A percentile compares a stretch with the other conserved stretches of the same genome.
Evolutionary conservation across 2,888 invertebrate genomes (phyloP).

Genomic region (Acleris emargana): DNA sequence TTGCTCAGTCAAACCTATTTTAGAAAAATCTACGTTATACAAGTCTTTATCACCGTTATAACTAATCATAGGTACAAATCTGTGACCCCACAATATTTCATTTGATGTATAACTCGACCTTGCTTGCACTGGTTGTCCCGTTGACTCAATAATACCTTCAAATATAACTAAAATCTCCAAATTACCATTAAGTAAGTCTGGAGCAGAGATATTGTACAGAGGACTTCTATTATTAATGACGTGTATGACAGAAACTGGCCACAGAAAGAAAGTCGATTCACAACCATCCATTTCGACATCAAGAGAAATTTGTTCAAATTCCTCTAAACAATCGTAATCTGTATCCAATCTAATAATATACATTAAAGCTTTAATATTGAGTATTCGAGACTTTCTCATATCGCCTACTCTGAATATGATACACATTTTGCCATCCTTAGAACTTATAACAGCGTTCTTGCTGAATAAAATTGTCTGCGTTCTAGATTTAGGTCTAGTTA

Average conservation of each 20-base stretch:
- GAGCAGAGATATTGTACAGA: constrained; percentile 93
- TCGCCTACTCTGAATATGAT: constrained; percentile 97
- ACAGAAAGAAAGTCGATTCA: constrained; percentile 96
- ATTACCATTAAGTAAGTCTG: constrained; percentile 92
- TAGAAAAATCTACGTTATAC: constrained; percentile 94
- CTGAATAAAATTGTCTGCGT: constrained; percentile 97
- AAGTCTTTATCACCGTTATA: constrained; percentile 88
- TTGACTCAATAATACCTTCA: constrained; percentile 95
- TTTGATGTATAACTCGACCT: constrained; percentile 91
- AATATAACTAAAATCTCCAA: constrained; percentile 94
- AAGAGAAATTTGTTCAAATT: constrained; percentile 92
- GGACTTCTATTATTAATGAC: constrained; percentile 94
- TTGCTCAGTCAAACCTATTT: constrained; percentile 92
- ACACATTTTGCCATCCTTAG: constrained; percentile 92
- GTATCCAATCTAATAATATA: constrained; percentile 91
- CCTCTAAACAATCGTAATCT: constrained; percentile 89
- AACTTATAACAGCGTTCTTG: constrained; percentile 93
- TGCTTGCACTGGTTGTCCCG: constrained; percentile 92
- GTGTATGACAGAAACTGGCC: constrained; percentile 97
- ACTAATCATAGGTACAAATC: constrained; percentile 90
- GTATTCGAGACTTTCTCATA: constrained; percentile 96
- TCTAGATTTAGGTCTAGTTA: constrained; percentile 96
- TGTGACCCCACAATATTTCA: constrained; percentile 94
- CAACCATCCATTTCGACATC: constrained; percentile 91
- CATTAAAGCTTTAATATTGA: constrained; percentile 94